phyloP scores from a whole-genome alignment of 2,797 vertebrate species.

The Oryzias dopingdopingensis region DNA sequence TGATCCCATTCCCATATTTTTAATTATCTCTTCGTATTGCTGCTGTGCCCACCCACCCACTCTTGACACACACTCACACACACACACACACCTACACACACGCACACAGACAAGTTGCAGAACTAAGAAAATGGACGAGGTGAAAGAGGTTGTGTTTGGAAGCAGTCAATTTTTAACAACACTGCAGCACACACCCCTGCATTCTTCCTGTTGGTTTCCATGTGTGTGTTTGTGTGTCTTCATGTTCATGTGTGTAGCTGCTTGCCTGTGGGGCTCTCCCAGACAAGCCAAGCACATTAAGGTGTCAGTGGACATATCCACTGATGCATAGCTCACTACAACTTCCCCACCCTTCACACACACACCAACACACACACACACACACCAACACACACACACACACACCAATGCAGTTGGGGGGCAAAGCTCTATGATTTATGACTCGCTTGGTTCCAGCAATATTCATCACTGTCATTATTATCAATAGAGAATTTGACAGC shows the following conservation, averaged over 20 bases:
- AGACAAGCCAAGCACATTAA: slow-evolving; percentile 76
- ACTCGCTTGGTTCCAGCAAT: slow-evolving; percentile 55
- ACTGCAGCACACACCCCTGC: background rate
- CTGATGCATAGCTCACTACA: slow-evolving; percentile 59
- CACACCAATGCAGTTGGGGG: slow-evolving; percentile 54
- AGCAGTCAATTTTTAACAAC: too few relatives aligned
- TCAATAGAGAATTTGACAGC: slow-evolving; percentile 69
- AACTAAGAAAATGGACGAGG: slow-evolving; percentile 5
- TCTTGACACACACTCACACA: background rate
- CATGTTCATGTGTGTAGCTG: slow-evolving; percentile 13
- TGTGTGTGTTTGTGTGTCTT: slow-evolving; percentile 12
- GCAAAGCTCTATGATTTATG: slow-evolving; percentile 68
- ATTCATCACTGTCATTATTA: slow-evolving; percentile 76
- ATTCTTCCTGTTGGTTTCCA: slow-evolving; percentile 1
- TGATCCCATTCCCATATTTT: slow-evolving; percentile 69
- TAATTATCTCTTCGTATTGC: slow-evolving; percentile 55
- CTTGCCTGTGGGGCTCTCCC: slow-evolving; percentile 54
- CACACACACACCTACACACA: slow-evolving; percentile 2
- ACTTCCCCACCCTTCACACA: slow-evolving; percentile 21
- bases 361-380: slow-evolving; percentile 6
- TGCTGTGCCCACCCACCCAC: slow-evolving; percentile 1
- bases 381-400: slow-evolving; percentile 33
- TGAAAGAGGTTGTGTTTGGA: background rate
- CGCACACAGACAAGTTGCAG: slow-evolving; percentile 25
- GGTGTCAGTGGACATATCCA: slow-evolving; percentile 74